These are phyloP conservation scores for Amphiprion clarkii DNA, from an alignment of 2,797 vertebrate genomes.

Conservation along the genomic window DNA sequence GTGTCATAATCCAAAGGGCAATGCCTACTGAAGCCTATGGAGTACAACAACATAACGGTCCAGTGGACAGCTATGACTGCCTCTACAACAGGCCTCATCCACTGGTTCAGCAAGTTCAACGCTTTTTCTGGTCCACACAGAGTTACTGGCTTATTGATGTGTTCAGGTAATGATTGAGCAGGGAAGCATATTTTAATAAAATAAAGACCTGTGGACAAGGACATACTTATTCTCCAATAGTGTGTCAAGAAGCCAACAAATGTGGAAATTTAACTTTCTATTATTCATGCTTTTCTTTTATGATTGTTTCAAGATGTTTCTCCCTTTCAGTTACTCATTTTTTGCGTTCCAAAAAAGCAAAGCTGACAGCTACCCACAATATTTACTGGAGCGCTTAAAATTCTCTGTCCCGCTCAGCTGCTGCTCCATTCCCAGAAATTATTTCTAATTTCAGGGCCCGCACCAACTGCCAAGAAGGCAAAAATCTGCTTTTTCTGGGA, in stretches of 20 bases:
- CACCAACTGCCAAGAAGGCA: slow-evolving; percentile 65
- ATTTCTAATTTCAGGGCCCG: slow-evolving; percentile 72
- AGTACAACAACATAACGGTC: slow-evolving; percentile 55
- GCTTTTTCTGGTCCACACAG: slow-evolving; percentile 37
- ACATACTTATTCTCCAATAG: slow-evolving; percentile 66
- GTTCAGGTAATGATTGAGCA: slow-evolving; percentile 58
- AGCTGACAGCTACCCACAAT: slow-evolving; percentile 78
- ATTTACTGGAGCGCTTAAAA: slow-evolving; percentile 78
- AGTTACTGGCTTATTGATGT: slow-evolving; percentile 35
- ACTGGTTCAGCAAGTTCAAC: slow-evolving; percentile 65
- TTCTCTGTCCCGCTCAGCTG: slow-evolving; percentile 60
- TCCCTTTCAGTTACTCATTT: slow-evolving; percentile 64
- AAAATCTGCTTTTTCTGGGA: slow-evolving; percentile 61
- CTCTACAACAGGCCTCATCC: slow-evolving; percentile 43
- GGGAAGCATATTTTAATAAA: slow-evolving; percentile 52
- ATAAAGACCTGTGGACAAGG: slow-evolving; percentile 59
- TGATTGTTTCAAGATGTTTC: slow-evolving; percentile 85
- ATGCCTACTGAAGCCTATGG: slow-evolving; percentile 53
- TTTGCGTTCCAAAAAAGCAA: slow-evolving; percentile 66
- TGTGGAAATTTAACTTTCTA: slow-evolving; percentile 73
- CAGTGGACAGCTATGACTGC: slow-evolving; percentile 54
- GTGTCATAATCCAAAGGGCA: slow-evolving; percentile 60
- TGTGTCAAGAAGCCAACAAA: slow-evolving; percentile 69
- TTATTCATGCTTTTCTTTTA: slow-evolving; percentile 72
- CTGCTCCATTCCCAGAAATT: slow-evolving; percentile 62